A percentile compares a stretch with the other conserved stretches of the same genome.
phyloP scores from a whole-genome alignment of 2,888 invertebrate species.

The Hofmannophila pseudospretella region DNA sequence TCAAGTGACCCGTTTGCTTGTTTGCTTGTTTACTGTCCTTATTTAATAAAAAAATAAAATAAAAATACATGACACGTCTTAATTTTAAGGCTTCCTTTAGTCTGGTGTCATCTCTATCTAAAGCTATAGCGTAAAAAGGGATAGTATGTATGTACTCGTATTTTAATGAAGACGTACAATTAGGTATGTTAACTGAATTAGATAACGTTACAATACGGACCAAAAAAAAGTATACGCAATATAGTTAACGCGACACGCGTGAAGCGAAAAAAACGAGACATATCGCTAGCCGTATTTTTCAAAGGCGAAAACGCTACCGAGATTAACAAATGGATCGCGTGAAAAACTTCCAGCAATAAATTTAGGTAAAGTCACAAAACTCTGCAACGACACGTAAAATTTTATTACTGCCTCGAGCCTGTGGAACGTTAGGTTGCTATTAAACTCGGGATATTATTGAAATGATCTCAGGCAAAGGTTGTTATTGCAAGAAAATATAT shows the following conservation, averaged over 20 bases:
- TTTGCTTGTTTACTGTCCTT: no score
- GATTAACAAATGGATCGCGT: slow-evolving; percentile 61
- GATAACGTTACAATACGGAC: background rate
- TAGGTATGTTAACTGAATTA: no score
- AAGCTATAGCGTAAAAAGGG: no score
- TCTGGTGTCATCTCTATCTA: no score
- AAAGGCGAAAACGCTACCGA: slow-evolving; percentile 37
- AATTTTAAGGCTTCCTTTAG: no score
- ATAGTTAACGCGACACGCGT: background rate
- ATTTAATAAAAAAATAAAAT: no score
- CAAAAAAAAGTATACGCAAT: background rate
- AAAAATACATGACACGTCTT: no score
- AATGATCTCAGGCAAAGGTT: slow-evolving; percentile 64
- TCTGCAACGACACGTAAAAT: slow-evolving; percentile 62
- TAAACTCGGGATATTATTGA: slow-evolving; percentile 69
- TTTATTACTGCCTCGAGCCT: slow-evolving; percentile 59
- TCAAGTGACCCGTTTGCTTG: no score
- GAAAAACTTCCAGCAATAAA: slow-evolving; percentile 63
- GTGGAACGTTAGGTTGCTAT: slow-evolving; percentile 42
- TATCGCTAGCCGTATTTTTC: slow-evolving; percentile 34
- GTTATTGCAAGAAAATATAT: slow-evolving; percentile 42
- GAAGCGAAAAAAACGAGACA: slow-evolving; percentile 13
- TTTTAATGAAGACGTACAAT: no score
- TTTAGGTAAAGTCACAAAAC: slow-evolving; percentile 51
- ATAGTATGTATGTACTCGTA: no score